Evolutionary conservation across 2,888 invertebrate species (phyloP).

Genomic region (Pristionchus maxplancki): DNA sequence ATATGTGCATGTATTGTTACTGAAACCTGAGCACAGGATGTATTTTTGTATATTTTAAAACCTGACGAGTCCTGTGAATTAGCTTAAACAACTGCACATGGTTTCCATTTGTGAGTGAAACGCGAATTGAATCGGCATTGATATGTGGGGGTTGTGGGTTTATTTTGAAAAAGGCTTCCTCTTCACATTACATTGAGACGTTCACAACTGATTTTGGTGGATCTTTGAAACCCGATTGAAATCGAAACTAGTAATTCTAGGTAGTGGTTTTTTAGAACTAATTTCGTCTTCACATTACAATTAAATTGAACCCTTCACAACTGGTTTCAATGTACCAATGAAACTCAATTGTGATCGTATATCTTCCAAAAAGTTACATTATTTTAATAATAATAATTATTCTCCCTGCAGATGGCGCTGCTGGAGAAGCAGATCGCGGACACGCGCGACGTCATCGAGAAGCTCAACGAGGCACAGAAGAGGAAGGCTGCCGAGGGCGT

Average conservation of each 20-base stretch:
- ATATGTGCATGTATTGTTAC: neutral
- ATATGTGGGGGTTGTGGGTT: too few relatives aligned
- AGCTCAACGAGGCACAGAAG: conserved; percentile 61
- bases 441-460: conserved; percentile 92
- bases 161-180: too few relatives aligned
- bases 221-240: too few relatives aligned
- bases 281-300: too few relatives aligned
- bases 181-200: too few relatives aligned
- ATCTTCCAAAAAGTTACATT: neutral
- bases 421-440: conserved; percentile 94
- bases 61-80: neutral
- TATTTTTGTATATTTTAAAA: neutral
- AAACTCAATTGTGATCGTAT: neutral
- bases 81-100: neutral
- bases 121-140: neutral
- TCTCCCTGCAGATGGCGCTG: conserved; percentile 81
- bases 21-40: neutral
- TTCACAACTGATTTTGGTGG: too few relatives aligned
- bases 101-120: neutral
- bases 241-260: neutral
- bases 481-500: conserved; percentile 63
- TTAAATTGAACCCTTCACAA: too few relatives aligned
- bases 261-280: neutral
- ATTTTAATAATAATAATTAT: neutral
- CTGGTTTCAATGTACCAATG: too few relatives aligned